Conservation (phyloP, 2,797 vertebrate species). For the Channa striata region DNA sequence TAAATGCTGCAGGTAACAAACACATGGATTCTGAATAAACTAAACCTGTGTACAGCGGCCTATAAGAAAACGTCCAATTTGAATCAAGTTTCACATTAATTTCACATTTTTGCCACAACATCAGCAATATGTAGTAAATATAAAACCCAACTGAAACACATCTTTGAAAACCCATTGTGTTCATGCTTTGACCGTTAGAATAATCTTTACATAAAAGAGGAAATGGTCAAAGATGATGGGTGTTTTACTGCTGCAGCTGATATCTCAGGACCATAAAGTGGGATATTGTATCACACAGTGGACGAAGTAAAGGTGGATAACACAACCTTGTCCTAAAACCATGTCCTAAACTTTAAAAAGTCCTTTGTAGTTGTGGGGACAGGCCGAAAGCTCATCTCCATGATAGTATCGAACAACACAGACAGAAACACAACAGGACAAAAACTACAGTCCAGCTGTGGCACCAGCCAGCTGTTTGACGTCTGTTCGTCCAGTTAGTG, state of each 20-base stretch:
- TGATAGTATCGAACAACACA: too few relatives aligned
- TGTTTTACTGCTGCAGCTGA: conserved; percentile 20
- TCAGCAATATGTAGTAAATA: background rate
- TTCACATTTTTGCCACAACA: background rate
- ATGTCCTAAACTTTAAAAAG: too few relatives aligned
- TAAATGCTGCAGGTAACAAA: background rate
- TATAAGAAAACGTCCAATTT: background rate
- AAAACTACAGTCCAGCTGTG: too few relatives aligned
- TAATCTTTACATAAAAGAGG: conserved; percentile 28
- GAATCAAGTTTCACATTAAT: background rate
- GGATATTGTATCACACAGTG: conserved; percentile 23
- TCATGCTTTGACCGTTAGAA: background rate
- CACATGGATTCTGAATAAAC: background rate
- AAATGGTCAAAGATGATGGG: conserved; percentile 18
- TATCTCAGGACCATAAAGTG: too few relatives aligned
- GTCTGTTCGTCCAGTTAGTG: conserved; percentile 43
- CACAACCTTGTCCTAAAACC: too few relatives aligned
- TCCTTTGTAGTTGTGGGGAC: too few relatives aligned
- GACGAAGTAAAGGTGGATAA: conserved; percentile 34
- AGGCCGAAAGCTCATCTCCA: too few relatives aligned
- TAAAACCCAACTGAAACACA: background rate
- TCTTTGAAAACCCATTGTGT: conserved; percentile 6
- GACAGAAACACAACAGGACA: too few relatives aligned
- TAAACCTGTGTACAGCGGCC: background rate
- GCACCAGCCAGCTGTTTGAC: conserved; percentile 29